Percentiles rank a stretch among this genome's conserved stretches.
Conservation (phyloP, 2,888 invertebrate species). For the Acanthococcus lagerstroemiae region DNA sequence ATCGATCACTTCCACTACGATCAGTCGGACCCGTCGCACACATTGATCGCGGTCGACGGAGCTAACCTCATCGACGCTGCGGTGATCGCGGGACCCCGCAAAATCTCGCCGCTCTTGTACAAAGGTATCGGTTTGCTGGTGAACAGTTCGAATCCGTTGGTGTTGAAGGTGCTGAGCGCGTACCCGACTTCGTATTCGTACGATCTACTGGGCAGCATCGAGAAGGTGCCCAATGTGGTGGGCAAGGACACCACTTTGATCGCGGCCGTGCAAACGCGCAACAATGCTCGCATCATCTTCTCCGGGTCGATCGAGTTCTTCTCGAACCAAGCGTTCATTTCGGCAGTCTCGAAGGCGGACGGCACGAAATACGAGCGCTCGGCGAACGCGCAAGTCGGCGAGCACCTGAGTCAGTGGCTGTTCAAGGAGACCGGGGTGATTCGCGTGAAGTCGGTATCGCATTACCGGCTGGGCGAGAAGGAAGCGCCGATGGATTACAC, state of each 20-base stretch:
- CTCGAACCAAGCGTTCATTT: constrained; percentile 88
- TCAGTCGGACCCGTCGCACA: constrained; percentile 81
- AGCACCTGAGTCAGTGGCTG: constrained; percentile 80
- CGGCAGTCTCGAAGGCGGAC: constrained; percentile 64
- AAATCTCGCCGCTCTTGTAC: constrained; percentile 64
- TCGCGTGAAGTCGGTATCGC: constrained; percentile 76
- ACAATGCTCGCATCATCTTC: constrained; percentile 95
- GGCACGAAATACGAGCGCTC: constrained; percentile 57
- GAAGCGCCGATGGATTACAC: constrained; percentile 85
- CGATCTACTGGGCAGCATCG: constrained; percentile 73
- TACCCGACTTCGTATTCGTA: constrained; percentile 93
- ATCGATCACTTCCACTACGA: constrained; percentile 98
- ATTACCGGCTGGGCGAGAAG: constrained; percentile 62
- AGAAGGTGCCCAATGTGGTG: constrained; percentile 51
- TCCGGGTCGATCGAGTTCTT: constrained; percentile 95
- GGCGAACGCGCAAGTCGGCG: constrained; percentile 77
- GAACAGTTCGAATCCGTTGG: constrained; percentile 85
- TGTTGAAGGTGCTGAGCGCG: constrained; percentile 79
- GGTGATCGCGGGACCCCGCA: constrained; percentile 69
- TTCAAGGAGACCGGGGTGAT: constrained; percentile 93
- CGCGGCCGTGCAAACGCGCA: constrained; percentile 93
- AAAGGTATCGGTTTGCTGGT: constrained; percentile 87
- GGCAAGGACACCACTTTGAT: constrained; percentile 87
- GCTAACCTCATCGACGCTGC: constrained; percentile 76
- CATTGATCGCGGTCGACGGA: constrained; percentile 75